phyloP scores from a whole-genome alignment of 1,140 invertebrate species.

The Drosophila punjabiensis region DNA sequence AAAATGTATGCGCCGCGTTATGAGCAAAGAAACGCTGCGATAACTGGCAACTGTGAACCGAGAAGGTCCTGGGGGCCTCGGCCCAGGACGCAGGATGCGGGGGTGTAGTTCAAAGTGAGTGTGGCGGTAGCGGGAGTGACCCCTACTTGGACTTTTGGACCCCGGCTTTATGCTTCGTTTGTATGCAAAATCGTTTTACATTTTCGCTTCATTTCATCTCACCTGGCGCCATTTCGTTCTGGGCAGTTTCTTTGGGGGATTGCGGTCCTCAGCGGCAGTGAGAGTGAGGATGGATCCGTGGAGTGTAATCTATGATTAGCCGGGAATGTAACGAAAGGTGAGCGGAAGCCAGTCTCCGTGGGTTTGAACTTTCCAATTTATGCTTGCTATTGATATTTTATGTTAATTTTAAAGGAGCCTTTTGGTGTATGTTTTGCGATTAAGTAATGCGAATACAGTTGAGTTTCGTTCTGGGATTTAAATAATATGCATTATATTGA shows the following conservation, averaged over 20 bases:
- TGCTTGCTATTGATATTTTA: conserved; percentile 50
- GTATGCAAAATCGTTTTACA: conserved; percentile 56
- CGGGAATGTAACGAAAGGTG: conserved; percentile 44
- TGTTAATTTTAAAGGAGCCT: conserved; percentile 21
- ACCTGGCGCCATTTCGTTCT: conserved; percentile 36
- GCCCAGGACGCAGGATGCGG: background rate
- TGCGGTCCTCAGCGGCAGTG: conserved; percentile 18
- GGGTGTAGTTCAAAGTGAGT: background rate
- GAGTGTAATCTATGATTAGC: conserved; percentile 57
- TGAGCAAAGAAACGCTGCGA: conserved; percentile 61
- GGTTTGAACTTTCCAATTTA: conserved; percentile 19
- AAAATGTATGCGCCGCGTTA: conserved; percentile 66
- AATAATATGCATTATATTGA: conserved; percentile 1
- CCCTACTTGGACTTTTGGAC: conserved; percentile 19
- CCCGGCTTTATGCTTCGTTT: conserved; percentile 46
- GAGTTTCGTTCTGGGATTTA: conserved; percentile 1
- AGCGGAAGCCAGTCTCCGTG: conserved; percentile 20
- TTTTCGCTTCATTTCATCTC: conserved; percentile 54
- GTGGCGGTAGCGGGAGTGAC: conserved; percentile 23
- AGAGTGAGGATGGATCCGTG: conserved; percentile 23
- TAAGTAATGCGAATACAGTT: conserved; percentile 18
- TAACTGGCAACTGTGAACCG: conserved; percentile 44
- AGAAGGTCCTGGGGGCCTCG: conserved; percentile 13
- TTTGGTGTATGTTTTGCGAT: background rate
- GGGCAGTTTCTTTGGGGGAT: conserved; percentile 48